Base-by-base conservation (phyloP, 2,797 vertebrate species). In the Diglossa cyanea region DNA sequence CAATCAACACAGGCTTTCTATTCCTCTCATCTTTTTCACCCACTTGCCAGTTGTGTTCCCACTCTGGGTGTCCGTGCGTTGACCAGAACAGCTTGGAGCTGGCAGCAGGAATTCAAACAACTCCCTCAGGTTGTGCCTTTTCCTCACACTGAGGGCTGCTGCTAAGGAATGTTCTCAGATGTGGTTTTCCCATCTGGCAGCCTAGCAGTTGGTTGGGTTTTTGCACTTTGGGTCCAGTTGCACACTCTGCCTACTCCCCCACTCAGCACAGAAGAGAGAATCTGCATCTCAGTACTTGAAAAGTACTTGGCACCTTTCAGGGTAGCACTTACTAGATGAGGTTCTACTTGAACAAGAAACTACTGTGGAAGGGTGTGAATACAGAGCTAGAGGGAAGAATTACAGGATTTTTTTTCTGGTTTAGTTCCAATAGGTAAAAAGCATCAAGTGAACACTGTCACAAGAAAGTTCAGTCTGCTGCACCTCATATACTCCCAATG, bases 41-140 rank as follows among this genome's bases (percentile, higher is more conserved):
- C 94, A 93, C 96, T 79, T 54, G 85, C 86, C 93, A 95, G 91
- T 95, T 95, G 95, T 81, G 93, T 93, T 96, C 95, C 84, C 92
- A 35, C 86, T 92, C 73, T 57, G 73, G 80, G 78, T 78, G 78
- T 57, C 91, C 6, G 2, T n/a, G 23, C 2, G 1, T 40, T 96
- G 95, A 95, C 92, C 96, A 62, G 86, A 35, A 39, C 60, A 82
- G 90, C 85, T 79, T 35, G 35, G 89, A 94, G 44, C 4, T 94
- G 93, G 95, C 91, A 87, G 77, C 62, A 94, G 66, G 76, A 92
- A 92, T 67, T 86, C 44, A 60, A 88, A 58, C 60, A 58, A 83
- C 67, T 88, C 45, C 5, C 80, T 89, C 79, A 28, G 73, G 75
- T 71, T 68, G 35, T 40, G 75, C 91, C n/a, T 88, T 50, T 81